These are phyloP conservation scores for Sussaba pulchella DNA, from an alignment of 2,888 invertebrate species.

Conservation along the genomic window DNA sequence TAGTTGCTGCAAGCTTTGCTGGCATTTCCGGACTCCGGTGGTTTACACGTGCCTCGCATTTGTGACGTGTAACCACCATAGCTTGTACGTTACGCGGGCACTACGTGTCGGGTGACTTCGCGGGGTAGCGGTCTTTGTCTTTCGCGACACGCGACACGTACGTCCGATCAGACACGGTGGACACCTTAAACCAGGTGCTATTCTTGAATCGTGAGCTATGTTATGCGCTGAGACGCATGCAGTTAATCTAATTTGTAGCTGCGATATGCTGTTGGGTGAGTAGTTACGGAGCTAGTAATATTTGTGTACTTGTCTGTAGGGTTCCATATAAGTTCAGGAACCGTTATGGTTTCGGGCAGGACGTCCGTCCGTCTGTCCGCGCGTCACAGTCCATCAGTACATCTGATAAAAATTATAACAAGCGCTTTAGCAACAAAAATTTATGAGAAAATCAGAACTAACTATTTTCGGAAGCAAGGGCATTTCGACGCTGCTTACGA, in stretches of 20 bases:
- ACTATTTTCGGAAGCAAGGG: too few species aligned
- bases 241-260: slow-evolving; percentile 8
- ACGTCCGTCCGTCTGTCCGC: too few species aligned
- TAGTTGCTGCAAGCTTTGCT: slow-evolving; percentile 38
- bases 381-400: too few species aligned
- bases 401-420: too few species aligned
- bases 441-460: too few species aligned
- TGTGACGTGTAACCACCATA: slow-evolving; percentile 65
- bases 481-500: too few species aligned
- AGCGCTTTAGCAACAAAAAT: too few species aligned
- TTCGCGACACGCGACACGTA: background rate
- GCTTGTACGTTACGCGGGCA: slow-evolving; percentile 51
- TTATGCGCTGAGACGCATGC: slow-evolving; percentile 6
- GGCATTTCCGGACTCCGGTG: slow-evolving; percentile 58
- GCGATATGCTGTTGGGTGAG: background rate
- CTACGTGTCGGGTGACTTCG: slow-evolving; percentile 59
- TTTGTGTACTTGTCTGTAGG: too few species aligned
- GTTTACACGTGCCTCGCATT: slow-evolving; percentile 69
- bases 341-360: too few species aligned
- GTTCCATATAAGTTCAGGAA: too few species aligned
- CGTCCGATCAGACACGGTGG: background rate
- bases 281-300: too few species aligned
- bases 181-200: background rate
- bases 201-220: background rate
- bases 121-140: background rate